A percentile compares a stretch with the other conserved stretches of the same genome.
phyloP scores from a whole-genome alignment of 30 jellyfish, hydroid and myxozoan genomes.

The Turritopsis rubra region DNA sequence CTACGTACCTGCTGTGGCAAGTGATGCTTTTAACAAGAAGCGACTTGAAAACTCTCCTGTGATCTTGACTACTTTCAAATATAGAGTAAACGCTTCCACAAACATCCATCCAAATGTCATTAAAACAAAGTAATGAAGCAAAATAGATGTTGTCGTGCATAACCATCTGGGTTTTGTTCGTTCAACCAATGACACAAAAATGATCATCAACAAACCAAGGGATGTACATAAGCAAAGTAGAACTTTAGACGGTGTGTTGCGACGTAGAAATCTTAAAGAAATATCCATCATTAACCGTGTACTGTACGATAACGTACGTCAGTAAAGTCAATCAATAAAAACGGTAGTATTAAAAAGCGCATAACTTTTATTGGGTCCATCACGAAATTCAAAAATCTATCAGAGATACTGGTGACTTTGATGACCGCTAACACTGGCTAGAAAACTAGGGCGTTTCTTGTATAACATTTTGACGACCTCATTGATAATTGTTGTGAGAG shows the following conservation, averaged over 20 bases:
- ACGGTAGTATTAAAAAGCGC: no score
- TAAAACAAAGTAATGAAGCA: conserved; percentile 20
- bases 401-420: no score
- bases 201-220: conserved; percentile 5
- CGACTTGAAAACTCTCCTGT: conserved; percentile 11
- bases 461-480: no score
- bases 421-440: no score
- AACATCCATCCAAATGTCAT: conserved; percentile 16
- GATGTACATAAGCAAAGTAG: conserved; percentile 7
- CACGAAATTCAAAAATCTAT: no score
- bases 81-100: conserved; percentile 10
- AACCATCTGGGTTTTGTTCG: conserved; percentile 21
- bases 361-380: no score
- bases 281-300: no score
- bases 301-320: no score
- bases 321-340: no score
- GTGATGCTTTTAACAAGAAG: neutral
- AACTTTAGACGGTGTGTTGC: conserved; percentile 15
- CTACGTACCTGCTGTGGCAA: neutral
- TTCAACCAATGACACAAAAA: neutral
- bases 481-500: no score
- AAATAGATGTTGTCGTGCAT: neutral
- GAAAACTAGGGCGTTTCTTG: no score
- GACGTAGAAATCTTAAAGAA: neutral
- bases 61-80: conserved; percentile 14